phyloP scores from a whole-genome alignment of 2,888 invertebrate genomes.

The Neoaliturus tenellus region DNA sequence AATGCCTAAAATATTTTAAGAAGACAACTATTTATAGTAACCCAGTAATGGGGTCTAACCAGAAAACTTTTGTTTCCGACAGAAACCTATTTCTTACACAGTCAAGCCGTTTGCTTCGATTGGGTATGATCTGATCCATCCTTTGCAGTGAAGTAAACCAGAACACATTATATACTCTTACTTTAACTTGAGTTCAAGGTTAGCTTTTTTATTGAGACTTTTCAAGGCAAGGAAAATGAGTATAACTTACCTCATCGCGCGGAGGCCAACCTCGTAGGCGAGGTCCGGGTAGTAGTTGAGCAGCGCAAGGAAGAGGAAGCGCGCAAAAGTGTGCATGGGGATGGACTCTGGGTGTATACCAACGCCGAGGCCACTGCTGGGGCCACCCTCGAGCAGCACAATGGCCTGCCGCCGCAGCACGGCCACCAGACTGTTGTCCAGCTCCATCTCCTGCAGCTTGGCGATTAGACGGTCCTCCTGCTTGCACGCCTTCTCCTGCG shows the following conservation, averaged over 20 bases:
- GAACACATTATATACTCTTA: no score
- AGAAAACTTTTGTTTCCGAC: no score
- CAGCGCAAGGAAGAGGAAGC: constrained; percentile 86
- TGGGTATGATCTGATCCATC: no score
- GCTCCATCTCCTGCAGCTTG: constrained; percentile 85
- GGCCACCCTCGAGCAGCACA: constrained; percentile 85
- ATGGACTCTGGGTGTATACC: constrained; percentile 89
- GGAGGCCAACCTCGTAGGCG: constrained; percentile 85
- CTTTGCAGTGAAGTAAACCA: no score
- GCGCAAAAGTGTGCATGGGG: constrained; percentile 90
- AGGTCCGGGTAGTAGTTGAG: constrained; percentile 85
- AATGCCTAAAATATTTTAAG: no score
- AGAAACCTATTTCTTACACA: no score
- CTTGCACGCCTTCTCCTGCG: constrained; percentile 79
- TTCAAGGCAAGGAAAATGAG: no score
- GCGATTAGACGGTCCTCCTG: constrained; percentile 87
- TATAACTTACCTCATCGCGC: constrained; percentile 80
- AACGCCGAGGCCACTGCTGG: constrained; percentile 83
- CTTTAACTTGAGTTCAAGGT: no score
- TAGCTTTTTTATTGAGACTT: no score
- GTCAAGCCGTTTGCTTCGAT: no score
- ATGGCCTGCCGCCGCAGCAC: constrained; percentile 82
- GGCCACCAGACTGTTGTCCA: constrained; percentile 82
- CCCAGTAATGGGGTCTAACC: no score
- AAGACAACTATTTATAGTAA: no score